Conservation (phyloP, 1,140 invertebrate genomes). For the Physella acuta region DNA sequence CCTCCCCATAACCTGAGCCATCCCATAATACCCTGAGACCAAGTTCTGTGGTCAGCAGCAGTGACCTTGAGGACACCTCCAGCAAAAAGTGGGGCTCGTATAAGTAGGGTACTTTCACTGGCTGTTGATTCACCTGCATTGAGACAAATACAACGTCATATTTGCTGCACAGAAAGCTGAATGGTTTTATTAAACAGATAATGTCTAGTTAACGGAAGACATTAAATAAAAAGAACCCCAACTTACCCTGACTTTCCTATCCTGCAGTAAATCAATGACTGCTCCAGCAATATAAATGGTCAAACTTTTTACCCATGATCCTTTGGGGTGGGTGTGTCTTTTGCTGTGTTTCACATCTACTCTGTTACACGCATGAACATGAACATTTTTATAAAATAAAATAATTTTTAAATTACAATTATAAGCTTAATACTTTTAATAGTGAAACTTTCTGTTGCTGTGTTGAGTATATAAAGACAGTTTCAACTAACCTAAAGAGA, state of each 20-base stretch:
- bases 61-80: slow-evolving; percentile 55
- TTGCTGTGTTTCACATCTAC: slow-evolving; percentile 87
- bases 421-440: neutral
- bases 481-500: slow-evolving; percentile 55
- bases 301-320: slow-evolving; percentile 87
- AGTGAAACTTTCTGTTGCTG: neutral
- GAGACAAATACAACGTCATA: slow-evolving; percentile 18
- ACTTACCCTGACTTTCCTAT: slow-evolving; percentile 42
- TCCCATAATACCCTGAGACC: slow-evolving; percentile 54
- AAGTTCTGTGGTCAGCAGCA: slow-evolving; percentile 54
- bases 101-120: slow-evolving; percentile 69
- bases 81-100: slow-evolving; percentile 58
- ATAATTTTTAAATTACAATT: neutral
- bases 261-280: slow-evolving; percentile 44
- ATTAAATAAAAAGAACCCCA: neutral
- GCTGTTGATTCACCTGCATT: slow-evolving; percentile 76
- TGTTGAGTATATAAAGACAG: neutral
- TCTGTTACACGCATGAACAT: slow-evolving; percentile 66
- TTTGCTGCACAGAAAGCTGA: too few relatives aligned
- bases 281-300: slow-evolving; percentile 69
- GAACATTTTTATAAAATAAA: neutral
- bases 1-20: slow-evolving; percentile 14
- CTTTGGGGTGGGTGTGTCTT: slow-evolving; percentile 69
- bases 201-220: neutral
- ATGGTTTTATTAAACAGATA: neutral